phyloP scores from a whole-genome alignment of 2,888 invertebrate genomes.

The Noctua pronuba region DNA sequence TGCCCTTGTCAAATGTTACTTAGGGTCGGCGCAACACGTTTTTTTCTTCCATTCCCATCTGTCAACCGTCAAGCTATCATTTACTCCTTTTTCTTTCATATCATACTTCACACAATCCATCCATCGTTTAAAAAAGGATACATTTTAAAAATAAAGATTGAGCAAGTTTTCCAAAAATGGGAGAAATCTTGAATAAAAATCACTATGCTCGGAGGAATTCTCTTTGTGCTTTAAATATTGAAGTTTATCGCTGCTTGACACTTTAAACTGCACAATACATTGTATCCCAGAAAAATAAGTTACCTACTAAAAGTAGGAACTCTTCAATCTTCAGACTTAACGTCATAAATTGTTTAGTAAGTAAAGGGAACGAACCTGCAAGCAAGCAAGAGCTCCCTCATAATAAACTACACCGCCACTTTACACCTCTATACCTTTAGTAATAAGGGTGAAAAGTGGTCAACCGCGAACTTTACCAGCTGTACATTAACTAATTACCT shows the following conservation, averaged over 20 bases:
- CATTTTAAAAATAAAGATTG: neutral
- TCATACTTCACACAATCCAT: too few relatives aligned
- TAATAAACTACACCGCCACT: slow-evolving; percentile 15
- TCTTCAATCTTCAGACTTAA: neutral
- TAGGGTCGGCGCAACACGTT: too few relatives aligned
- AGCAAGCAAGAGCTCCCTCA: neutral
- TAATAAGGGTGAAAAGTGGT: neutral
- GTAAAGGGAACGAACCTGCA: neutral
- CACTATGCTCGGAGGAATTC: neutral
- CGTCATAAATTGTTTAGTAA: slow-evolving; percentile 10
- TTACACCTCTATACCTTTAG: neutral
- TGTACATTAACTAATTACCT: slow-evolving; percentile 78
- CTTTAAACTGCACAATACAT: neutral
- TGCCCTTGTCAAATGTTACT: too few relatives aligned
- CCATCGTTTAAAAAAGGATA: neutral
- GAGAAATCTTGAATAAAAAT: neutral
- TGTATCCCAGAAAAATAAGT: neutral
- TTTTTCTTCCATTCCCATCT: too few relatives aligned
- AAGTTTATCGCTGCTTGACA: neutral
- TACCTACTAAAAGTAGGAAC: neutral
- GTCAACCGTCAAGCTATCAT: too few relatives aligned
- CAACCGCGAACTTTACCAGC: neutral
- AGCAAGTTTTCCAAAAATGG: neutral
- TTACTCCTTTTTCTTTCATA: too few relatives aligned
- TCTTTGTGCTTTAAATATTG: neutral